These are phyloP conservation scores for Papilio glaucus DNA, from an alignment of 1,140 invertebrate species.

Conservation along the genomic window DNA sequence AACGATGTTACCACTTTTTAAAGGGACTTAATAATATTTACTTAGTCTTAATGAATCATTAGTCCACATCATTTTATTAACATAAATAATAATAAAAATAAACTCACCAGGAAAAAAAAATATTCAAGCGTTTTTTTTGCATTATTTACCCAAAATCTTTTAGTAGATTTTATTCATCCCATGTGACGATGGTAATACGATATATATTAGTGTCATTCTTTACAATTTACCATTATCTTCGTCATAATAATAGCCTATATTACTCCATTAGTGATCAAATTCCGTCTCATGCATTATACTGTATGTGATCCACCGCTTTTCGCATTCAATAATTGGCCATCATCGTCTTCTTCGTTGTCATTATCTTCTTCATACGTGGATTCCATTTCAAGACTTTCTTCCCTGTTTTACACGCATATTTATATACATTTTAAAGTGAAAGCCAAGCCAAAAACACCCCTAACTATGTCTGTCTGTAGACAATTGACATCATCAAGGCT, in stretches of 20 bases:
- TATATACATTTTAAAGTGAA: background rate
- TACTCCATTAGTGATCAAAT: too few species aligned
- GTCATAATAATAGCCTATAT: too few species aligned
- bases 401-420: background rate
- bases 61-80: background rate
- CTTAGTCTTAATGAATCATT: background rate
- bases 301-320: background rate
- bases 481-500: background rate
- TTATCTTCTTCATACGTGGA: background rate
- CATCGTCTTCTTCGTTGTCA: too few species aligned
- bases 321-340: too few species aligned
- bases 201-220: too few species aligned
- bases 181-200: too few species aligned
- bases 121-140: too few species aligned
- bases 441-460: background rate
- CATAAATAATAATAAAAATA: background rate
- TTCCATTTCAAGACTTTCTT: background rate
- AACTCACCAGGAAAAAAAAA: too few species aligned
- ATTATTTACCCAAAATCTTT: too few species aligned
- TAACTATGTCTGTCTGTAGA: conserved; percentile 2
- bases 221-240: too few species aligned
- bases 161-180: too few species aligned
- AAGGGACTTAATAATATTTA: background rate
- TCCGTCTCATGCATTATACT: background rate
- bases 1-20: conserved; percentile 9